Base-by-base conservation (phyloP, 2,113 vertebrate genomes). In the Canis aureus region DNA sequence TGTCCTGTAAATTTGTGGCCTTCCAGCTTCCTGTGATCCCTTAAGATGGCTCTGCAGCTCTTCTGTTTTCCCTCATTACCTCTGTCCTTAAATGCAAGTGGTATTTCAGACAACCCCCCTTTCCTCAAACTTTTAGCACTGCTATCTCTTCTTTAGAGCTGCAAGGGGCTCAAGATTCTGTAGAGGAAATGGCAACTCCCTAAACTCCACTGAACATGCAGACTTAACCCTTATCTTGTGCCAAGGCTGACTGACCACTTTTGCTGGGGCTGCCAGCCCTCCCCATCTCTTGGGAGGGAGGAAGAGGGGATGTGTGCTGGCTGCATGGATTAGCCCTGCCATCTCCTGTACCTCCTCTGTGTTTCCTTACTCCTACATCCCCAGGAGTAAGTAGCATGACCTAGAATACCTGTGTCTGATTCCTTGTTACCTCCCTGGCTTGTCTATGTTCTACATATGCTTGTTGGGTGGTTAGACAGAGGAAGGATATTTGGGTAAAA, bases 291-390 rank as follows among this genome's bases (percentile, higher is more conserved):
- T n/a, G 73, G 12, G 67, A 35, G 67, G 15, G 51, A 23, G 1
- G 8, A 43, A 5, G 25, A 57, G 19, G 25, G 6, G 7, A 38
- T 35, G 17, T 19, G 10, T 64, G 57, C 55, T 38, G 0, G 0
- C 15, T 27, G 1, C 10, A 0, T 35, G 35, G 43, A 19, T 38
- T 51, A 38, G 60, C 43, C 59, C 5, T 20, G 79, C 81, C 51
- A 3, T 9, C 23, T 87, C 1, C 13, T 23, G 3, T n/a, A 1
- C 5, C 17, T 55, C 38, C 55, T 69, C 8, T 29, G 2, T 57
- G 16, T 80, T 32, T 73, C 27, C 51, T 81, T 62, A 66, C 78
- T 79, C 2, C 0, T 57, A 32, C 29, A 53, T 43, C 32, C 53
- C 29, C 17, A 38, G 19, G 71, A 92, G n/a, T 60, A 85, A 79